Conservation (phyloP, 2,113 vertebrate genomes). For the Gymnarchus niloticus region DNA sequence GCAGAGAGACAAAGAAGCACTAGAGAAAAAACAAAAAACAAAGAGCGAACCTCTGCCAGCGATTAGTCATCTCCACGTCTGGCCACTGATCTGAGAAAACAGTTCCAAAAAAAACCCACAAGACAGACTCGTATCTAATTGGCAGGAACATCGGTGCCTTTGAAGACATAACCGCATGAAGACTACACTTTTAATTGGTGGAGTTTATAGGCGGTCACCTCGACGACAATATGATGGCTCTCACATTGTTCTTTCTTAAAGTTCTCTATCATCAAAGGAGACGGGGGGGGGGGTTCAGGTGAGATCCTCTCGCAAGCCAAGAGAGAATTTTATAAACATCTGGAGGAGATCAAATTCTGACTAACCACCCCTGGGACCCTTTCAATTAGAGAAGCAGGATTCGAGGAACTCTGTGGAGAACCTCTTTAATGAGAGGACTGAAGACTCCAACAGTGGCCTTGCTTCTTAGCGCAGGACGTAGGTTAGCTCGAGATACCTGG, state of each 20-base stretch:
- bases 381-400: slow-evolving; percentile 50
- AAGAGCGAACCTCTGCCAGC: slow-evolving; percentile 38
- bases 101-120: slow-evolving; percentile 31
- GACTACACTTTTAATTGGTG: slow-evolving; percentile 32
- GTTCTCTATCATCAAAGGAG: slow-evolving; percentile 52
- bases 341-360: slow-evolving; percentile 56
- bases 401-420: slow-evolving; percentile 42
- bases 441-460: background rate
- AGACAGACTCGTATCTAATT: slow-evolving; percentile 40
- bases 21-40: slow-evolving; percentile 36
- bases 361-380: slow-evolving; percentile 47
- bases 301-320: slow-evolving; percentile 49
- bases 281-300: slow-evolving; percentile 41
- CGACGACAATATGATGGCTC: slow-evolving; percentile 33
- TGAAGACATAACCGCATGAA: slow-evolving; percentile 44
- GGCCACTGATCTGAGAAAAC: slow-evolving; percentile 42
- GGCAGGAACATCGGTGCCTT: slow-evolving; percentile 35
- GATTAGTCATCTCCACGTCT: slow-evolving; percentile 45
- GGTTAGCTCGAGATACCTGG: background rate
- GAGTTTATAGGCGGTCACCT: slow-evolving; percentile 45
- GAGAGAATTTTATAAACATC: slow-evolving; percentile 60
- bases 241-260: slow-evolving; percentile 33
- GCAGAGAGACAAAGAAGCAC: slow-evolving; percentile 19
- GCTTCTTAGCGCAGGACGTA: background rate
- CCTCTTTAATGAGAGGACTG: slow-evolving; percentile 15